Conservation (phyloP, 2,888 invertebrate species). For the Clepsis dumicolana region DNA sequence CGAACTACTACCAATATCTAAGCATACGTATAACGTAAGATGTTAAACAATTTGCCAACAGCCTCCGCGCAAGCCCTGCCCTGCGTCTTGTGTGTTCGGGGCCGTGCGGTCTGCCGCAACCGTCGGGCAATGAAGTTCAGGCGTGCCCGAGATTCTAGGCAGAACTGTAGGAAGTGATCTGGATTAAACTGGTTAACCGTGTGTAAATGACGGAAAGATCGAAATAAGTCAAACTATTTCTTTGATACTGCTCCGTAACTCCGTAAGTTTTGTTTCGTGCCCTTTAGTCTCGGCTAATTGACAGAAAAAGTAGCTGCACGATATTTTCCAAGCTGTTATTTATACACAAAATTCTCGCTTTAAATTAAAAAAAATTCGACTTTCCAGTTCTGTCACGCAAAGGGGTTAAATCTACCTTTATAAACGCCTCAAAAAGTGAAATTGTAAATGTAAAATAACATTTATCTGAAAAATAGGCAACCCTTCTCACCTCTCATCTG, state of each 20-base stretch:
- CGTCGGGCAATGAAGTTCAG: conserved; percentile 18
- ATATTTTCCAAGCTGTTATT: too few species aligned
- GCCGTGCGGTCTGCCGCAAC: conserved; percentile 32
- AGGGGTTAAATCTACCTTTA: too few species aligned
- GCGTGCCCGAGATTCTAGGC: conserved; percentile 21
- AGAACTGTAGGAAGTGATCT: conserved; percentile 19
- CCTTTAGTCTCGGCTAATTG: too few species aligned
- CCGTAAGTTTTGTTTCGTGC: too few species aligned
- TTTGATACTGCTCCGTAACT: too few species aligned
- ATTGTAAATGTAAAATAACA: not conserved
- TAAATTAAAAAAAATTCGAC: too few species aligned
- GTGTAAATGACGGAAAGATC: not conserved
- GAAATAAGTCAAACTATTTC: not conserved
- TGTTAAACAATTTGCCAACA: conserved; percentile 33
- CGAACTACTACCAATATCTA: not conserved
- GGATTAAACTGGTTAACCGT: conserved; percentile 26
- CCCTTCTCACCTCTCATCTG: not conserved
- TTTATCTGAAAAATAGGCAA: not conserved
- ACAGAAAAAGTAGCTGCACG: too few species aligned
- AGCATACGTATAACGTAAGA: not conserved
- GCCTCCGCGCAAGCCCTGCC: not conserved
- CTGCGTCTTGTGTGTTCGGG: conserved; percentile 18
- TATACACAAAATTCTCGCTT: too few species aligned
- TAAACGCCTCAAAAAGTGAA: too few species aligned
- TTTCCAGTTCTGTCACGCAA: too few species aligned